Conservation (phyloP, 1,140 invertebrate species). For the Popillia japonica region DNA sequence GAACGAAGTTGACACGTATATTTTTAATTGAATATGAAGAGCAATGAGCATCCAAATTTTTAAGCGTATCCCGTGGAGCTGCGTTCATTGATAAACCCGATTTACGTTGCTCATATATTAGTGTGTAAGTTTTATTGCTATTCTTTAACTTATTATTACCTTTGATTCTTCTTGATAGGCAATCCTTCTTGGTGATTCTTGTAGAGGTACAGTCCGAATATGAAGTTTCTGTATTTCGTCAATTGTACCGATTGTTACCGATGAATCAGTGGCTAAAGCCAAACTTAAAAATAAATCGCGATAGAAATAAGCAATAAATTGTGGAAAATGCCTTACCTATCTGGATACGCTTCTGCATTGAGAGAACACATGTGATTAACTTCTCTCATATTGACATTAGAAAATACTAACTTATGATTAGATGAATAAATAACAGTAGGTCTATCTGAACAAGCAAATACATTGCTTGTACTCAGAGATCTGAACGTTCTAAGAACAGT, state of each 20-base stretch:
- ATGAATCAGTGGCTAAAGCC: constrained; percentile 91
- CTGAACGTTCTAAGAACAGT: constrained; percentile 91
- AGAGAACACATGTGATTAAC: constrained; percentile 98
- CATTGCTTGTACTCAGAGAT: constrained; percentile 92
- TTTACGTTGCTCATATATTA: too few relatives aligned
- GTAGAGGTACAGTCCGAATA: constrained; percentile 92
- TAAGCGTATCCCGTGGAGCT: too few relatives aligned
- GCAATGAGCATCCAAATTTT: too few relatives aligned
- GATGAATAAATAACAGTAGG: constrained; percentile 99
- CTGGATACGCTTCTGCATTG: constrained; percentile 93
- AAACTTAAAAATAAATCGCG: constrained; percentile 71
- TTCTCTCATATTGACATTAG: constrained; percentile 98
- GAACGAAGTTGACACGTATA: too few relatives aligned
- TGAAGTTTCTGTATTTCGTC: constrained; percentile 99
- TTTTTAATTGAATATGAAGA: too few relatives aligned
- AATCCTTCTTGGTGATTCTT: constrained; percentile 92
- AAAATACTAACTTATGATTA: constrained; percentile 98
- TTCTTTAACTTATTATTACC: constrained; percentile 61
- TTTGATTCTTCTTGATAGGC: constrained; percentile 93
- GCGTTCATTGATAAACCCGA: too few relatives aligned
- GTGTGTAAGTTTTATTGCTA: too few relatives aligned
- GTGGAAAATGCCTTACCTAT: constrained; percentile 71
- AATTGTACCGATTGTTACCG: constrained; percentile 96
- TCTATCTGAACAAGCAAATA: constrained; percentile 98
- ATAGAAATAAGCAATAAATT: background rate